Evolutionary conservation across 2,888 invertebrate species (phyloP).

Genomic region (Endotricha flammealis): DNA sequence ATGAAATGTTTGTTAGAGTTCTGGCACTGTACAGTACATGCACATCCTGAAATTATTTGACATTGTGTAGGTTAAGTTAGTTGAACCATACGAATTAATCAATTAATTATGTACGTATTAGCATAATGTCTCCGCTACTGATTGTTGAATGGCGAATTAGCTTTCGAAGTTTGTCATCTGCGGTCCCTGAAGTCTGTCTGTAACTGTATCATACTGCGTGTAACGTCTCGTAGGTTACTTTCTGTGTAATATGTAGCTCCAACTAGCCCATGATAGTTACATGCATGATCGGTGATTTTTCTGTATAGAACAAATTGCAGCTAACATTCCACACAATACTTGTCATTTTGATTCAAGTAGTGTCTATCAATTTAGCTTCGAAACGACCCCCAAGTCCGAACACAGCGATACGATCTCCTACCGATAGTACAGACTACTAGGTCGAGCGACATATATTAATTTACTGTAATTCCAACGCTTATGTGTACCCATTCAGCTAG

Average conservation of each 20-base stretch:
- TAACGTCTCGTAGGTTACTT: slow-evolving; percentile 2
- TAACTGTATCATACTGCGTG: slow-evolving; percentile 8
- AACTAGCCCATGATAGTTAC: slow-evolving; percentile 39
- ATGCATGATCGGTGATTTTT: slow-evolving; percentile 68
- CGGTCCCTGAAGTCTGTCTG: slow-evolving; percentile 14
- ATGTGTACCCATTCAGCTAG: slow-evolving; percentile 76
- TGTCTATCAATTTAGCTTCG: slow-evolving; percentile 49
- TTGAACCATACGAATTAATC: slow-evolving; percentile 21
- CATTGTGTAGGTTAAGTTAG: slow-evolving; percentile 30
- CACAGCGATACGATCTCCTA: slow-evolving; percentile 53
- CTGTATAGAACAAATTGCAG: slow-evolving; percentile 71
- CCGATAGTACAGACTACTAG: slow-evolving; percentile 64
- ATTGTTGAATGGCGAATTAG: slow-evolving; percentile 22
- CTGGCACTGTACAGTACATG: slow-evolving; percentile 69
- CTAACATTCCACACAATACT: slow-evolving; percentile 66
- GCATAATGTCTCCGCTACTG: slow-evolving; percentile 15
- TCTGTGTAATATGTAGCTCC: slow-evolving; percentile 24
- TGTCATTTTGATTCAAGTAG: slow-evolving; percentile 53
- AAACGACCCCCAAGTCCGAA: slow-evolving; percentile 41
- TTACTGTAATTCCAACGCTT: slow-evolving; percentile 74
- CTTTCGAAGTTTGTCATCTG: slow-evolving; percentile 13
- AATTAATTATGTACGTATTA: slow-evolving; percentile 16
- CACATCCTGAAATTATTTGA: slow-evolving; percentile 40
- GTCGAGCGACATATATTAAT: slow-evolving; percentile 64
- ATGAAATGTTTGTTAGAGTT: slow-evolving; percentile 35